A percentile compares a stretch with the other conserved stretches of the same genome.
phyloP scores from a whole-genome alignment of 2,888 invertebrate species.

The Atethmia centrago region DNA sequence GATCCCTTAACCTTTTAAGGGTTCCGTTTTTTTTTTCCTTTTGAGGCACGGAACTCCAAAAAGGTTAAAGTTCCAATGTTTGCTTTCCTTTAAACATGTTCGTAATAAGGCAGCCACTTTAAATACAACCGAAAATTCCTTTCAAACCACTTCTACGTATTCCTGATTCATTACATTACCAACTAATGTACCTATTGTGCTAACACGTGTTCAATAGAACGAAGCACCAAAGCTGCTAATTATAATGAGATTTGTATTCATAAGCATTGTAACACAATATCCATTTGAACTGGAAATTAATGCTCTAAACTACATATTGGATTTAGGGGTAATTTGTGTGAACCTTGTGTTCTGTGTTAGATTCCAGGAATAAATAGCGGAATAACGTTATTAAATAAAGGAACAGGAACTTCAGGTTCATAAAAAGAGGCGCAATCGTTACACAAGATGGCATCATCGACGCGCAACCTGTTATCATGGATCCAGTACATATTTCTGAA shows the following conservation, averaged over 20 bases:
- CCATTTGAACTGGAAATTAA: conserved; percentile 26
- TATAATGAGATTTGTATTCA: conserved; percentile 43
- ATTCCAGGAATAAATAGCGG: too few relatives aligned
- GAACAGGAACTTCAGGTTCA: too few relatives aligned
- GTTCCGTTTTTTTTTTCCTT: too few relatives aligned
- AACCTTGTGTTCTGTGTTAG: neutral
- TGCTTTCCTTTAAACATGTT: too few relatives aligned
- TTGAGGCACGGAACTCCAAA: too few relatives aligned
- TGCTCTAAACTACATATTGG: conserved; percentile 19
- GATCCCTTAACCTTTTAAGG: too few relatives aligned
- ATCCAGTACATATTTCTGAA: too few relatives aligned
- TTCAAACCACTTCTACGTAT: neutral
- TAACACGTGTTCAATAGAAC: neutral
- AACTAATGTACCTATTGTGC: neutral
- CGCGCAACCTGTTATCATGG: too few relatives aligned
- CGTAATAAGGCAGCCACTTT: neutral
- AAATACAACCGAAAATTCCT: neutral
- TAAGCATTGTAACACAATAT: conserved; percentile 37
- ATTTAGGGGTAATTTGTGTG: conserved; percentile 3
- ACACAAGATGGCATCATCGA: too few relatives aligned
- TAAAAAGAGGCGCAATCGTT: too few relatives aligned
- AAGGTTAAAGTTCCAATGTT: too few relatives aligned
- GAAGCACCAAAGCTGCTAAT: conserved; percentile 38
- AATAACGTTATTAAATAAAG: neutral
- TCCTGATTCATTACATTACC: neutral